These are phyloP conservation scores for Drosophila willistoni DNA, from an alignment of 1,140 invertebrate species.

Conservation along the genomic window DNA sequence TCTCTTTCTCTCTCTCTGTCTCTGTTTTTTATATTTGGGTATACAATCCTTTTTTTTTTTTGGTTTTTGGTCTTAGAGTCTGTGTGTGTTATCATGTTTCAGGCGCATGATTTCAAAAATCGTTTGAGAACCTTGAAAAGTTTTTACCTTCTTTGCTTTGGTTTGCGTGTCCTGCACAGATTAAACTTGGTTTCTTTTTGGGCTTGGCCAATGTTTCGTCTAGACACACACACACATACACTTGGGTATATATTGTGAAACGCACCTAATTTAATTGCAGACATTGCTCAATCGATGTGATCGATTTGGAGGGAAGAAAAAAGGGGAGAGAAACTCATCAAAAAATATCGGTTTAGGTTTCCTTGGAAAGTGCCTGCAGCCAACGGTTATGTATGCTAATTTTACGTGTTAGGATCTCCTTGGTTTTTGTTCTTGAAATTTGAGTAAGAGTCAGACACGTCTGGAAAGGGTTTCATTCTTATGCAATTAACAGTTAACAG, in stretches of 20 bases:
- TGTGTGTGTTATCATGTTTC: slow-evolving; percentile 73
- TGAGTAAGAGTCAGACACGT: slow-evolving; percentile 26
- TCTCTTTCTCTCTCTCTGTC: not conserved
- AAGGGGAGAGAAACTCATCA: slow-evolving; percentile 9
- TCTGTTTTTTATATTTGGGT: slow-evolving; percentile 16
- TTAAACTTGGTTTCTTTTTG: slow-evolving; percentile 39
- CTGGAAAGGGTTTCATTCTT: not conserved
- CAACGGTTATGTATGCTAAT: slow-evolving; percentile 54
- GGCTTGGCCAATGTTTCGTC: slow-evolving; percentile 32
- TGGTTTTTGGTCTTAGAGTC: slow-evolving; percentile 7
- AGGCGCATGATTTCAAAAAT: slow-evolving; percentile 75
- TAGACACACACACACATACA: slow-evolving; percentile 43
- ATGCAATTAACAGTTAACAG: slow-evolving; percentile 58
- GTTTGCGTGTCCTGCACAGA: slow-evolving; percentile 74
- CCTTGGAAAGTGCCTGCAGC: slow-evolving; percentile 58
- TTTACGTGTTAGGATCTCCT: slow-evolving; percentile 27
- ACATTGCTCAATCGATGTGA: slow-evolving; percentile 68
- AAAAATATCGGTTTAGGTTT: slow-evolving; percentile 39
- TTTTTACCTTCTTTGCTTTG: slow-evolving; percentile 30
- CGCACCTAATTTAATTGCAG: slow-evolving; percentile 77
- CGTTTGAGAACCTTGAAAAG: slow-evolving; percentile 53
- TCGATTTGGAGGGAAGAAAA: slow-evolving; percentile 21
- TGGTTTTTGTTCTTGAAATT: slow-evolving; percentile 41
- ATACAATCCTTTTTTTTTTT: slow-evolving; percentile 37
- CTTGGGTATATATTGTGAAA: slow-evolving; percentile 16